Conservation (phyloP, 2,797 vertebrate genomes). For the Bufotes viridis region DNA sequence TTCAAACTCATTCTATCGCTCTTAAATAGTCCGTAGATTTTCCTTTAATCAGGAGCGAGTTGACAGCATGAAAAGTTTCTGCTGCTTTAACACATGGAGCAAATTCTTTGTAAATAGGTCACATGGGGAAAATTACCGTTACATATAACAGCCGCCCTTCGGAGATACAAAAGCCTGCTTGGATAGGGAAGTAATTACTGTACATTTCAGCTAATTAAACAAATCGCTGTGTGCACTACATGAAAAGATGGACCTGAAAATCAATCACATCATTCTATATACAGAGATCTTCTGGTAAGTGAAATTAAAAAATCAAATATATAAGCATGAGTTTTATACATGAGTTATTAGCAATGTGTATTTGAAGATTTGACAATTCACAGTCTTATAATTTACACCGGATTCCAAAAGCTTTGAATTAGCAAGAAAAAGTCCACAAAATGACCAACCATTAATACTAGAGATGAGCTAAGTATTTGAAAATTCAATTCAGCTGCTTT, state of each 20-base stretch:
- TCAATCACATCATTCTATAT: constrained; percentile 38
- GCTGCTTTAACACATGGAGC: constrained; percentile 41
- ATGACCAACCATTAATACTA: too few species aligned
- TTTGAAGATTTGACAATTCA: neutral
- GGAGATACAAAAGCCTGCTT: constrained; percentile 48
- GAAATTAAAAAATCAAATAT: neutral
- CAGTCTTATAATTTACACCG: neutral
- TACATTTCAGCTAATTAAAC: constrained; percentile 44
- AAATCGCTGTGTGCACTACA: constrained; percentile 49
- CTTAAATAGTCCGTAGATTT: constrained; percentile 42
- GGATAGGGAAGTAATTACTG: constrained; percentile 57
- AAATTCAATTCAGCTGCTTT: too few species aligned
- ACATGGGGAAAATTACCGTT: constrained; percentile 57
- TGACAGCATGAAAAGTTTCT: constrained; percentile 52
- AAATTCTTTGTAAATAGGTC: constrained; percentile 57
- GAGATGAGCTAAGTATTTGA: too few species aligned
- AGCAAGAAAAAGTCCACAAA: neutral
- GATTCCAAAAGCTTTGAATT: neutral
- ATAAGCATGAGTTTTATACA: neutral
- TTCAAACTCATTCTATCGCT: constrained; percentile 16
- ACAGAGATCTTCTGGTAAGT: neutral
- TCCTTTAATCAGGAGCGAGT: constrained; percentile 55
- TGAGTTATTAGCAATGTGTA: neutral
- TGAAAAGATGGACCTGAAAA: constrained; percentile 41
- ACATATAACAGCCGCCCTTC: constrained; percentile 56